Evolutionary conservation across 2,113 vertebrate species (phyloP), one percentile per base, ranked within the genome.

Genomic region (Dromaius novaehollandiae): DNA sequence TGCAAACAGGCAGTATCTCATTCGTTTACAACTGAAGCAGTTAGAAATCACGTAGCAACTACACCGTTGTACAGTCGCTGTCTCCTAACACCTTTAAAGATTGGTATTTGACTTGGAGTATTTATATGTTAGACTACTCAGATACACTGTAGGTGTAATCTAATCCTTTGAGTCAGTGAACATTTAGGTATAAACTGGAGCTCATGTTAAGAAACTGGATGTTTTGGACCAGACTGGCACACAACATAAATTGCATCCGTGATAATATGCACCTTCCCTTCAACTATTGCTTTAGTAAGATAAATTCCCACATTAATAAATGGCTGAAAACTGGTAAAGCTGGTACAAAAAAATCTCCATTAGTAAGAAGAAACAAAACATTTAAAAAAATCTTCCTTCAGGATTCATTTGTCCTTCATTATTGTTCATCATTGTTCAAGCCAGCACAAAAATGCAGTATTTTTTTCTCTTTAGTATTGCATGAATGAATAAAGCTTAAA

Each of bases 201-300:
- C 98, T 98, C 97, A 95, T 97, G 98, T 97, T 96, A 98, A 98
- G 97, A 98, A 98, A 98, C 89, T 97, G 95, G 97, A 98, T 97
- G 98, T 98, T 98, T 98, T 98, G 96, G 98, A 98, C 96, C 98
- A 98, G 98, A 99, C 98, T 99, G 99, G 99, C 98, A 99, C 98
- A 97, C 98, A 98, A 99, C 98, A 99, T 98, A 99, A 98, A 99
- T 99, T 99, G 99, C 98, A 99, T 99, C 99, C 98, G 98, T 98
- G 98, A 98, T 98, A 98, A 99, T 99, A 99, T 99, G 98, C 99
- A 99, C 98, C 98, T 98, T 98, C 98, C 98, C 98, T 98, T 98
- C 97, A 91, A 98, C 99, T 99, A 99, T 99, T 99, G 99, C 98
- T 99, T 98, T 98, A 98, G 98, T 98, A 99, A 99, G 99, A 98